These are phyloP conservation scores for Atta texana DNA, from an alignment of 1,140 invertebrate species.

Conservation along the genomic window DNA sequence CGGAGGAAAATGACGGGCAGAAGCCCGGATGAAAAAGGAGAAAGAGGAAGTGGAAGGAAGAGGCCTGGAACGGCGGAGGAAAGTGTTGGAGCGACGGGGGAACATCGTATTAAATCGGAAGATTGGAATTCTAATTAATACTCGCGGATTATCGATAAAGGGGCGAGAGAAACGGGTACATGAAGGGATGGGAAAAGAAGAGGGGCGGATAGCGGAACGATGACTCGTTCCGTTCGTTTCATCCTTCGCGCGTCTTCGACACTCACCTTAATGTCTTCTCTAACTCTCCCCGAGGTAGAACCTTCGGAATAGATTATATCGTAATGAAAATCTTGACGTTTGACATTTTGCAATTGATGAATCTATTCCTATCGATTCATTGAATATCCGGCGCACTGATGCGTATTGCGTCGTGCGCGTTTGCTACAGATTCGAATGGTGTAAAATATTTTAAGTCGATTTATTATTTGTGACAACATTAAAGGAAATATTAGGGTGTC, in stretches of 20 bases:
- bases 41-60: background rate
- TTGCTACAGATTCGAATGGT: background rate
- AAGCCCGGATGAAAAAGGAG: background rate
- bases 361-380: slow-evolving; percentile 58
- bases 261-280: slow-evolving; percentile 61
- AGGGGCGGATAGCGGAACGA: slow-evolving; percentile 50
- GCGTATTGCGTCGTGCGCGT: slow-evolving; percentile 24
- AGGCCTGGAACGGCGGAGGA: slow-evolving; percentile 6
- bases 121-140: slow-evolving; percentile 81
- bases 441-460: background rate
- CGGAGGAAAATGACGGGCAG: slow-evolving; percentile 35
- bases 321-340: slow-evolving; percentile 75
- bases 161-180: slow-evolving; percentile 44
- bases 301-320: slow-evolving; percentile 67
- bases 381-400: slow-evolving; percentile 51
- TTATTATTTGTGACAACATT: background rate
- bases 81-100: slow-evolving; percentile 33
- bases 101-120: slow-evolving; percentile 74
- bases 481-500: background rate
- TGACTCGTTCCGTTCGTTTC: slow-evolving; percentile 60
- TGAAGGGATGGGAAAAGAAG: background rate
- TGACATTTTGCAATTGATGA: slow-evolving; percentile 63
- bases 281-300: slow-evolving; percentile 1
- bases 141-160: slow-evolving; percentile 73
- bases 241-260: slow-evolving; percentile 59